Base-by-base conservation (phyloP, 1,140 invertebrate genomes). In the Pemphigus obesinymphae region DNA sequence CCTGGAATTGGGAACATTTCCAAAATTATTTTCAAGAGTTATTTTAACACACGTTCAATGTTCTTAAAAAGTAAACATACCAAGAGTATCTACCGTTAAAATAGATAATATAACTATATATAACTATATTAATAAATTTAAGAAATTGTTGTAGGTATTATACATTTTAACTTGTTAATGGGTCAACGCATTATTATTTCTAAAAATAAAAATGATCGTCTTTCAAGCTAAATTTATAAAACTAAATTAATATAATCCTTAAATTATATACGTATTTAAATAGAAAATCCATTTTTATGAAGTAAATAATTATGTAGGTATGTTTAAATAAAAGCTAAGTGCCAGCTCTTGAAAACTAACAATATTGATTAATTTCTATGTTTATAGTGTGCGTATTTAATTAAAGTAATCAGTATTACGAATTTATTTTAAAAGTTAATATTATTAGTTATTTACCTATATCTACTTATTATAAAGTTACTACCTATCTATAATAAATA, bases 1-100 rank as follows among this genome's bases (percentile, higher is more conserved):
- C 26, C 73, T 55, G 73, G 73, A 76, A 76, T 76, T 76, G 73
- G 73, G 73, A 76, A 76, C 73, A 23, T 37, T 55, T 58, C 73
- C 45, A 76, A 76, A 37, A 55, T 23, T 58, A 70, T 43, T 72
- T 11, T 8, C 26, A 11, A 1, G 20, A 43, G 31, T 72, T 48
- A 48, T 72, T 72, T 48, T 8, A 17, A 72, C 70, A 63, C 29
- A 31, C 70, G 26, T 48, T 48, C 17, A 20, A 15, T 26, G 37
- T 43, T 43, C 34, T 70, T 40, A 70, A 70, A 70, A 70, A 70
- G 66, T 45, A 70, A 70, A 70, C 40, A 68, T 43, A 43, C 61
- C 31, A 66, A 66, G 17, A n/a, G n/a, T n/a, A n/a, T n/a, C n/a
- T 37, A 66, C 8, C 17, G 20, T 34, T 31, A 11, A 37, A 66